Evolutionary conservation across 2,113 vertebrate genomes (phyloP).

Genomic region (Amazona guildingii): DNA sequence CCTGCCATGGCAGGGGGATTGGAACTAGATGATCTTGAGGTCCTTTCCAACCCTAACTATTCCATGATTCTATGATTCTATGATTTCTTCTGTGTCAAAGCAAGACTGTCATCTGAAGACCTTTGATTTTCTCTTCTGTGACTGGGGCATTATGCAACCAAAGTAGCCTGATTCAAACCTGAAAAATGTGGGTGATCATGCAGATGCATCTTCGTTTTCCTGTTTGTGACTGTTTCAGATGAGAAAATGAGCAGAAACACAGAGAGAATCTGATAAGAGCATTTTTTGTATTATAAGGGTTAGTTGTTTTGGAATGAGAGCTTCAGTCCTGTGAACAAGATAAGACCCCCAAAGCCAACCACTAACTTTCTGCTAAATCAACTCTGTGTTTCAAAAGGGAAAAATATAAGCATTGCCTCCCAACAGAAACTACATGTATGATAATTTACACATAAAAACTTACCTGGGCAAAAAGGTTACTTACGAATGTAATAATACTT

Average conservation of each 20-base stretch:
- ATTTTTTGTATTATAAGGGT: background rate
- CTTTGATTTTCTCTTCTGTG: background rate
- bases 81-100: background rate
- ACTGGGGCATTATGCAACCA: background rate
- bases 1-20: no score
- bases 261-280: rapidly evolving
- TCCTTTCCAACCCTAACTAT: no score
- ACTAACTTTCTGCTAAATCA: background rate
- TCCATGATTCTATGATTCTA: no score
- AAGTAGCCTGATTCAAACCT: background rate
- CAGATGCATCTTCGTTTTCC: background rate
- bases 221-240: background rate
- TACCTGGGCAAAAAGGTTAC: background rate
- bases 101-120: background rate
- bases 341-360: background rate
- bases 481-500: background rate
- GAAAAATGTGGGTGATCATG: background rate
- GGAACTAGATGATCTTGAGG: no score
- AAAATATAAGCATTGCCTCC: background rate
- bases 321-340: background rate
- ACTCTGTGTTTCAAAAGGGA: rapidly evolving
- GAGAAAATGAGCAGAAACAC: background rate
- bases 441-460: background rate
- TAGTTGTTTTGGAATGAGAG: background rate
- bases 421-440: background rate